Evolutionary conservation across 2,113 vertebrate species (phyloP), one percentile per base, ranked within the genome.

Genomic region (Mirounga angustirostris): DNA sequence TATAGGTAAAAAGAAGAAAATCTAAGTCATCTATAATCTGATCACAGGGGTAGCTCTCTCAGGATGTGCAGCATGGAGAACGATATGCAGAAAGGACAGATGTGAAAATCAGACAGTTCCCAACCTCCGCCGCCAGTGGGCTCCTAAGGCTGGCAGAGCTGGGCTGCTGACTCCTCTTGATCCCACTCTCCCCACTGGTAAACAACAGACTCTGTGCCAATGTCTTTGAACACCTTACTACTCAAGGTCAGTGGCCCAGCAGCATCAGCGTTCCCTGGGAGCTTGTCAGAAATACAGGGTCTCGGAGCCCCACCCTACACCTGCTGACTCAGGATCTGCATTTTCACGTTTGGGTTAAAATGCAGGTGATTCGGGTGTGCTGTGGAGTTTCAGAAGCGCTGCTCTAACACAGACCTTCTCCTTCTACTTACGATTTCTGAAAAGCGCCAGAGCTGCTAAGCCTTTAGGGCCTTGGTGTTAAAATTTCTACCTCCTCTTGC

Each of bases 11-110:
- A 81, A 59, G 21, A 58, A 71, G 71, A 50, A 67, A 71, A 36
- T 58, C 21, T 56, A n/a, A 78, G 28, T 76, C 26, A 73, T 40
- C 24, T 46, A 24, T 59, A 24, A 86, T 54, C 28, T 81, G 69
- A 52, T 9, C 28, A 28, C 12, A 16, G 18, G 24, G 6, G 0
- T 11, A 28, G 11, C 33, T 69, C 46, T 54, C 73, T 54, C 81
- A 50, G 46, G n/a, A 58, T 33, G 22, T 16, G 7, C 3, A 28
- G 61, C 14, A 9, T 9, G 21, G 61, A 36, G 21, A 30, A 13
- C 4, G 5, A 28, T 12, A 6, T 0, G 2, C 22, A 36, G 7
- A 58, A 82, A 19, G 30, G 7, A 22, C 2, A 1, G 1, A 1
- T 54, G 22, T 26, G 80, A 40, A 63, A 63, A 71, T 10, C 3